A percentile compares a stretch with the other conserved stretches of the same genome.
phyloP scores from a whole-genome alignment of 2,888 invertebrate species.

The Ommatoiulus sabulosus region DNA sequence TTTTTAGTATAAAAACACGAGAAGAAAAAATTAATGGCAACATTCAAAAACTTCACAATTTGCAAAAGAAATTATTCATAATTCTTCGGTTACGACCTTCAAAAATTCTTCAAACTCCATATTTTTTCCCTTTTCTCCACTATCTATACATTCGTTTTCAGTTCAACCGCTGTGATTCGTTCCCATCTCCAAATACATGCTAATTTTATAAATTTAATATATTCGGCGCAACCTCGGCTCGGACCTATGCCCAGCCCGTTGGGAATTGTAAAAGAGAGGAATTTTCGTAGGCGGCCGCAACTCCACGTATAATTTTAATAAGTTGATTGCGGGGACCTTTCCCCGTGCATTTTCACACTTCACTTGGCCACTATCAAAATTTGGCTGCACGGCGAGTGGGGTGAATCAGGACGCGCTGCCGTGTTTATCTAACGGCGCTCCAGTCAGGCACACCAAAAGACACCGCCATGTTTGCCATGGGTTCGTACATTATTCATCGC shows the following conservation, averaged over 20 bases:
- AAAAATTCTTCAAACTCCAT: too few species aligned
- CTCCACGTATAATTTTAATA: conserved; percentile 13
- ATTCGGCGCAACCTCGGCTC: not conserved
- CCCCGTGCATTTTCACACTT: conserved; percentile 35
- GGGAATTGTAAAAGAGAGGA: not conserved
- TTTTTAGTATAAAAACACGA: too few species aligned
- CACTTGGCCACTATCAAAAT: conserved; percentile 33
- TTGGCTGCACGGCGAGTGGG: not conserved
- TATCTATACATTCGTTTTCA: not conserved
- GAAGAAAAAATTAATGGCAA: too few species aligned
- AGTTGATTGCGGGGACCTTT: not conserved
- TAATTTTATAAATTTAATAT: not conserved
- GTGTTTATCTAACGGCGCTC: conserved; percentile 39
- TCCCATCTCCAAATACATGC: not conserved
- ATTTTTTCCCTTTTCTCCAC: too few species aligned
- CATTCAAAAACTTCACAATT: too few species aligned
- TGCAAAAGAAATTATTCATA: too few species aligned
- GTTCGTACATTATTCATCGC: conserved; percentile 23
- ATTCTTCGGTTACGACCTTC: too few species aligned
- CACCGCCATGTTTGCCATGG: conserved; percentile 30
- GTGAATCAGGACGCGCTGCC: conserved; percentile 9
- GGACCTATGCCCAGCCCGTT: not conserved
- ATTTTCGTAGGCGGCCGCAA: not conserved
- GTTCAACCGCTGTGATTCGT: not conserved
- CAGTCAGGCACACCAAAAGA: conserved; percentile 36